Conservation (phyloP, 1,140 invertebrate genomes). For the Thaumatotibia leucotreta region DNA sequence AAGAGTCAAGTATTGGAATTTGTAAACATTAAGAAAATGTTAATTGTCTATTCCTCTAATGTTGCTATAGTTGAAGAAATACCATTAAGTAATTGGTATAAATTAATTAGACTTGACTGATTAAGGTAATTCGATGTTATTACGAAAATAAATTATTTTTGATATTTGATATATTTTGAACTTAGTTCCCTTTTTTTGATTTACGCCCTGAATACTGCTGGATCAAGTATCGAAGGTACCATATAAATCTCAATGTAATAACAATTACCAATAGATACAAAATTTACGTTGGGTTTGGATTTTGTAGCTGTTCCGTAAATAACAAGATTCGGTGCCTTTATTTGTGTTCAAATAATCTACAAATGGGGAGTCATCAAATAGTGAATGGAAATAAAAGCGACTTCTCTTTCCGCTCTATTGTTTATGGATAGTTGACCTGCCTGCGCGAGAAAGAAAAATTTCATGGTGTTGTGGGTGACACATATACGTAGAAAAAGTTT, state of each 20-base stretch:
- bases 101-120: background rate
- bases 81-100: background rate
- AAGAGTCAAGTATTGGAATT: background rate
- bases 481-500: slow-evolving; percentile 74
- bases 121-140: too few relatives aligned
- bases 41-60: background rate
- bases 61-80: background rate
- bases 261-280: too few relatives aligned
- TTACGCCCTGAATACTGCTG: too few relatives aligned
- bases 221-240: too few relatives aligned
- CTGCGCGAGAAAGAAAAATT: slow-evolving; percentile 62
- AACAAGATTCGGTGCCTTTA: background rate
- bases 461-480: slow-evolving; percentile 76
- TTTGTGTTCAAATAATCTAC: background rate
- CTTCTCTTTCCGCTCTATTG: slow-evolving; percentile 50
- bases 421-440: slow-evolving; percentile 50
- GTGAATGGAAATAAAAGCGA: slow-evolving; percentile 4
- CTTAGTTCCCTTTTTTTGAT: background rate
- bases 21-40: background rate
- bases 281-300: too few relatives aligned
- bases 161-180: too few relatives aligned
- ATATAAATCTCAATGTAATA: too few relatives aligned
- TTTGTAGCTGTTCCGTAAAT: too few relatives aligned
- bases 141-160: too few relatives aligned
- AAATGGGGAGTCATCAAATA: background rate